A percentile compares a stretch with the other conserved stretches of the same genome.
Evolutionary conservation across 2,888 invertebrate species (phyloP).

Genomic region (Athrips mouffetella): DNA sequence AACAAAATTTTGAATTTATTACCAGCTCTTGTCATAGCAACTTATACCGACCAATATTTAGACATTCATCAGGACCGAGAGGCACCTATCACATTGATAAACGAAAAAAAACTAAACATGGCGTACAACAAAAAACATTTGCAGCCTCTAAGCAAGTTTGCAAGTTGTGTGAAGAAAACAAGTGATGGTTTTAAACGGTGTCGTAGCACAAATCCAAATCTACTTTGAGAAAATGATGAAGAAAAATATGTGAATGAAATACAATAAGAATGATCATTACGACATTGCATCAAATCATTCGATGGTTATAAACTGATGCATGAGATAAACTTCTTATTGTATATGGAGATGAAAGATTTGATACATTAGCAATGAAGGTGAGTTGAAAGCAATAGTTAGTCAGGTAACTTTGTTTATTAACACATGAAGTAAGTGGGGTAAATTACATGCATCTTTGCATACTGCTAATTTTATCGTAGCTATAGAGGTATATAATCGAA

Average conservation of each 20-base stretch:
- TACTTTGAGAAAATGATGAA: slow-evolving; percentile 36
- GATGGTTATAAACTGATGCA: slow-evolving; percentile 27
- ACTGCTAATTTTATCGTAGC: slow-evolving; percentile 57
- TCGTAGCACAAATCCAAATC: slow-evolving; percentile 26
- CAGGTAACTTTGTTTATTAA: slow-evolving; percentile 77
- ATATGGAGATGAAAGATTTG: slow-evolving; percentile 25
- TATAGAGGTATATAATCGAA: slow-evolving; percentile 42
- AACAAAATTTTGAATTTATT: slow-evolving; percentile 71
- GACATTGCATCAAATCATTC: slow-evolving; percentile 38
- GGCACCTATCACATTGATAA: slow-evolving; percentile 39
- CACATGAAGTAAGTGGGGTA: slow-evolving; percentile 74
- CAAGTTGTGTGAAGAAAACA: slow-evolving; percentile 41
- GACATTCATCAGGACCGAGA: slow-evolving; percentile 58
- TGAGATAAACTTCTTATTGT: slow-evolving; percentile 48
- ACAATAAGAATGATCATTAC: slow-evolving; percentile 16
- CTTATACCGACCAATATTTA: slow-evolving; percentile 46
- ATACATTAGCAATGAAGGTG: slow-evolving; percentile 48
- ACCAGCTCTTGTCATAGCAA: slow-evolving; percentile 39
- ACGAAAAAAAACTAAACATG: slow-evolving; percentile 33
- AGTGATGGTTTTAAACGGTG: slow-evolving; percentile 33
- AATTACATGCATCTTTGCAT: slow-evolving; percentile 65
- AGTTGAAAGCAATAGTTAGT: slow-evolving; percentile 65
- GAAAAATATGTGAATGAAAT: slow-evolving; percentile 13
- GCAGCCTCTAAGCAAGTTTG: slow-evolving; percentile 48
- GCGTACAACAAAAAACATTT: slow-evolving; percentile 41